Evolutionary conservation across 2,888 invertebrate species (phyloP).

Genomic region (Dusona sp.): DNA sequence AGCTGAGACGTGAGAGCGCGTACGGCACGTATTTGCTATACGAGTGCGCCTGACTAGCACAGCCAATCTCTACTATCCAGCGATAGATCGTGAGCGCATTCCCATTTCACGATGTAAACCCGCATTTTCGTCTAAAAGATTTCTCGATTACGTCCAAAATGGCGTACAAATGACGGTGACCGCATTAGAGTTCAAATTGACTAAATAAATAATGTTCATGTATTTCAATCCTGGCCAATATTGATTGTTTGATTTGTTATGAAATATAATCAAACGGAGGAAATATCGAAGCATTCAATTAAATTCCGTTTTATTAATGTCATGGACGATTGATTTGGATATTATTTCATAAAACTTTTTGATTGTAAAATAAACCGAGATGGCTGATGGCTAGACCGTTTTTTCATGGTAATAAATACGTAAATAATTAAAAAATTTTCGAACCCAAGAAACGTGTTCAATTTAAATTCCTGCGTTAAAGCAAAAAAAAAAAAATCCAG

Average conservation of each 20-base stretch:
- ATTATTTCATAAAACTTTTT: background rate
- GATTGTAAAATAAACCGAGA: background rate
- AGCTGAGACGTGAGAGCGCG: conserved; percentile 49
- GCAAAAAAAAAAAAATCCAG: background rate
- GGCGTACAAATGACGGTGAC: background rate
- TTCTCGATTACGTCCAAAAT: conserved; percentile 9
- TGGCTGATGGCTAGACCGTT: background rate
- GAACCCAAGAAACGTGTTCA: background rate
- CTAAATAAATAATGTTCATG: background rate
- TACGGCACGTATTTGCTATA: conserved; percentile 58
- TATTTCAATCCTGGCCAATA: background rate
- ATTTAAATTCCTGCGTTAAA: background rate
- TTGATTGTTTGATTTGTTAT: background rate
- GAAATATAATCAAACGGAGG: background rate
- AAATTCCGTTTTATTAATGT: too few relatives aligned
- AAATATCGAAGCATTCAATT: too few relatives aligned
- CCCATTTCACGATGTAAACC: conserved; percentile 34
- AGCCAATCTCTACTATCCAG: conserved; percentile 54
- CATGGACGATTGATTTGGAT: background rate
- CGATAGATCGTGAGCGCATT: conserved; percentile 20
- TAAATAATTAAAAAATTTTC: background rate
- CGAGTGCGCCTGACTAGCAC: conserved; percentile 63
- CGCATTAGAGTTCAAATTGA: background rate
- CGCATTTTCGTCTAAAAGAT: conserved; percentile 19
- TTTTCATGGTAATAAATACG: background rate